Conservation (phyloP, 2,113 vertebrate genomes). For the Leptodactylus fuscus region DNA sequence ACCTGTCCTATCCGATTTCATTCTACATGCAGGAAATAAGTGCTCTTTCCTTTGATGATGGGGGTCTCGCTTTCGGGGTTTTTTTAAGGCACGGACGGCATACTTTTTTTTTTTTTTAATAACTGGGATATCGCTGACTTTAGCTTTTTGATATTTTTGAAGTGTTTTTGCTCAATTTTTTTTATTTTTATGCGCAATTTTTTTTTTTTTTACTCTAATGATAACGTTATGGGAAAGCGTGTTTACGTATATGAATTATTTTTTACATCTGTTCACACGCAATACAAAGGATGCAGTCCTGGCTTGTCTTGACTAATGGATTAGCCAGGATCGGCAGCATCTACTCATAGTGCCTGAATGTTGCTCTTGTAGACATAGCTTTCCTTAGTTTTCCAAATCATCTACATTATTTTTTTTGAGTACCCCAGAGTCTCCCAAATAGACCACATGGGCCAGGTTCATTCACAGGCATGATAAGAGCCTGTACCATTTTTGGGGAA, state of each 20-base stretch:
- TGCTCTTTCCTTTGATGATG: not conserved
- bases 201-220: not conserved
- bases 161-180: not conserved
- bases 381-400: not conserved
- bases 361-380: not conserved
- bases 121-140: not conserved
- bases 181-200: not conserved
- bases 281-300: conserved; percentile 2
- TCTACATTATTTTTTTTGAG: not conserved
- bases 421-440: not conserved
- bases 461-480: too few species aligned
- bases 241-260: conserved; percentile 9
- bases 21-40: conserved; percentile 33
- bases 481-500: not conserved
- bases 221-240: not conserved
- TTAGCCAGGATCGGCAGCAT: not conserved
- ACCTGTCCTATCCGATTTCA: conserved; percentile 36
- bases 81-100: not conserved
- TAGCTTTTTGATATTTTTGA: not conserved
- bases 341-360: conserved; percentile 11
- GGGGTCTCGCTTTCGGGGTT: not conserved
- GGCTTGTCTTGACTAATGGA: not conserved
- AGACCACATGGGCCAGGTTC: not conserved
- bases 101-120: conserved; percentile 8
- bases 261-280: not conserved